Percentiles rank a stretch among this genome's conserved stretches.
Evolutionary conservation across 64 coral and sea anemone species (phyloP).

Genomic region (Cladopsammia gracilis): DNA sequence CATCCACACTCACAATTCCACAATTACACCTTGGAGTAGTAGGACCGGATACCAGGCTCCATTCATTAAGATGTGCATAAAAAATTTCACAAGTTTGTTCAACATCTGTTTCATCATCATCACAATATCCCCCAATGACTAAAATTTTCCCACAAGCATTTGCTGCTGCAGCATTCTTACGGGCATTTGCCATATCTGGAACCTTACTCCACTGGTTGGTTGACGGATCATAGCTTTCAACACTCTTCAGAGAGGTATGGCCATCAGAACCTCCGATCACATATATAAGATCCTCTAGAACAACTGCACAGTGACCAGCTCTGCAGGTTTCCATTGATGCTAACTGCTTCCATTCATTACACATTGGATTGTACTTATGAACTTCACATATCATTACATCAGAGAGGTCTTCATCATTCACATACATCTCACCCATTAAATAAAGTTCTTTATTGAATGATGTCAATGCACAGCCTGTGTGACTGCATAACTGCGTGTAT

Average conservation of each 20-base stretch:
- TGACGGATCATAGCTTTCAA: not conserved
- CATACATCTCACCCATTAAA: not conserved
- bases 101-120: too few species aligned
- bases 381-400: not conserved
- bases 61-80: too few species aligned
- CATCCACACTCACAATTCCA: too few species aligned
- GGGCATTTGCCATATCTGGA: not conserved
- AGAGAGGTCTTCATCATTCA: too few species aligned
- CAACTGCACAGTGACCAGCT: conserved; percentile 21
- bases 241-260: not conserved
- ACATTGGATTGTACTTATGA: not conserved
- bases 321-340: conserved; percentile 8
- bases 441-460: too few species aligned
- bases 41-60: too few species aligned
- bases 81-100: too few species aligned
- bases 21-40: too few species aligned
- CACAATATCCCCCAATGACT: not conserved
- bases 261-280: not conserved
- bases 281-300: conserved; percentile 13
- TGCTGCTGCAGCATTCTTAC: not conserved
- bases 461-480: not conserved
- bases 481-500: not conserved
- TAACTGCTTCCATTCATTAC: not conserved
- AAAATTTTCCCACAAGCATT: conserved; percentile 13
- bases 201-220: not conserved